Base-by-base conservation (phyloP, 2,797 vertebrate species). In the Scomberomorus guttatus region DNA sequence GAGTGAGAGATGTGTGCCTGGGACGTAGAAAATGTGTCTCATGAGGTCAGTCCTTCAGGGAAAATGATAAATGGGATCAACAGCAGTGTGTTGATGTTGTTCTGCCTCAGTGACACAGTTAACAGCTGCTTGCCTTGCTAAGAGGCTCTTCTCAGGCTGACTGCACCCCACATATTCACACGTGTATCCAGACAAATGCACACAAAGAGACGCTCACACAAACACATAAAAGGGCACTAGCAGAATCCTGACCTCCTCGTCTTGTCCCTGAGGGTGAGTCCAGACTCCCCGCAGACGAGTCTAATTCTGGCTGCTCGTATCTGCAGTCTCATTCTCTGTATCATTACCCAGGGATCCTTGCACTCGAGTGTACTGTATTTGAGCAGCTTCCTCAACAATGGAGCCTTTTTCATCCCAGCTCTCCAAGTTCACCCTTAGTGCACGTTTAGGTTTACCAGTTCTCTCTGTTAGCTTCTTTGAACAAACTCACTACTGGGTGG, bases 11-110 rank as follows among this genome's bases (percentile, higher is more conserved):
- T 2, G 13, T 67, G 32, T 46, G 44, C 5, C 17, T 10, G 27
- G 24, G 39, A 76, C 22, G 10, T 57, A 54, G 62, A 39, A 29
- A 60, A 46, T 55, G 52, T 63, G 52, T 75, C 48, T 56, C 20
- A 20, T 37, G 51, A 68, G 69, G 52, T 77, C 27, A 24, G 68
- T 67, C 75, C 78, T 86, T 79, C 61, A 46, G 78, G 57, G 61
- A 76, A 74, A 39, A 77, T 64, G 60, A 80, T 77, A 52, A 75
- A 78, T 70, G 72, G 77, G 80, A 84, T 83, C 77, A 81, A 27
- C 63, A 72, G 44, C 71, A 63, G 61, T 2, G 12, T 77, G 56
- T 67, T 73, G 68, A 74, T 77, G 77, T 57, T 72, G 72, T 70
- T 56, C 57, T 64, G 46, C 72, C 17, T 55, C 68, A 18, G 61